Evolutionary conservation across 2,113 vertebrate species (phyloP), one percentile per base, ranked within the genome.

Genomic region (Merops nubicus): DNA sequence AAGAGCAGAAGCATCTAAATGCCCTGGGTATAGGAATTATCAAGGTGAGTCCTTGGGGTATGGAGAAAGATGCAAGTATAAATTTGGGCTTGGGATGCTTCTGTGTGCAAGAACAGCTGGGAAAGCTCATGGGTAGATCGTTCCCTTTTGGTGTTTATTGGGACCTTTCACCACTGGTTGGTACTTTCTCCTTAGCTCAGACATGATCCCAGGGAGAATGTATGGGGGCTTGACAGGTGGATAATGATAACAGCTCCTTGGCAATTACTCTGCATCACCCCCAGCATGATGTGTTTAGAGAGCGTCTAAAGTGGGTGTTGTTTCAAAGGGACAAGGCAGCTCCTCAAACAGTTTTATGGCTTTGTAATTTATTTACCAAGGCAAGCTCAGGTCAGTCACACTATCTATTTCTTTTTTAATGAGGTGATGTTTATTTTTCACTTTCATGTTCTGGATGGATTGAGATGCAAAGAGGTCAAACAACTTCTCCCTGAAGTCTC

Each of bases 291-390:
- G 47, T 82, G 75, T 84, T 57, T 88, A 25, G 54, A 91, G 69
- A 90, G 54, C 67, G 76, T 36, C 88, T 87, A 17, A 29, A 75
- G 90, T 63, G 68, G 72, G 64, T 85, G 92, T 68, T 86, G 56
- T 81, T 97, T 89, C 92, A 84, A 88, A 91, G 63, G 73, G 73
- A 64, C 83, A 91, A 72, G 85, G 57, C 80, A 94, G 88, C 56
- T 95, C 76, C 76, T 91, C 88, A 28, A 93, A 73, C 80, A 78
- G 56, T 81, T 93, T 94, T 89, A 95, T 68, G 48, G 80, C 79
- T 96, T 93, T 67, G 93, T 95, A 96, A 94, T 95, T 96, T 96
- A 96, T 96, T 97, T 93, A 96, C 96, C 73, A 68, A 94, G 91
- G 95, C 83, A 92, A 84, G n/a, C 57, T 87, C 79, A 87, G 93